Conservation (phyloP, 2,797 vertebrate species). For the Champsocephalus esox region DNA sequence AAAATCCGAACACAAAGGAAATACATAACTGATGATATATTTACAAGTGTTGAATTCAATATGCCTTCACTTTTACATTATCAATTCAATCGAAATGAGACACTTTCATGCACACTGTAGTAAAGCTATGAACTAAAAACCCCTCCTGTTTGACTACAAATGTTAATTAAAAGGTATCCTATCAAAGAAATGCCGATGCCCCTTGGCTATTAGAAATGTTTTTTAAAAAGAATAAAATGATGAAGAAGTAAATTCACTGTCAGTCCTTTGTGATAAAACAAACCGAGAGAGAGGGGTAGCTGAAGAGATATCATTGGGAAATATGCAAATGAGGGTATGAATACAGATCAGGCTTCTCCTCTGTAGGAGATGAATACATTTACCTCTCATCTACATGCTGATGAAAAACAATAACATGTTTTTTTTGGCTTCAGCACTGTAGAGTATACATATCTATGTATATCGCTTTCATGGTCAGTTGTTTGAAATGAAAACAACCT, state of each 20-base stretch:
- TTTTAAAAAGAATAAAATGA: conserved; percentile 42
- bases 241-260: conserved; percentile 39
- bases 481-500: conserved; percentile 58
- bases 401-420: conserved; percentile 65
- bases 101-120: conserved; percentile 10
- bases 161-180: conserved; percentile 49
- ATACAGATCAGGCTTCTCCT: conserved; percentile 73
- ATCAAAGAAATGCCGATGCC: conserved; percentile 38
- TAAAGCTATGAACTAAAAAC: conserved; percentile 6
- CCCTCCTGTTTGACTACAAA: conserved; percentile 17
- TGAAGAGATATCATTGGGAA: conserved; percentile 74
- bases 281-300: conserved; percentile 32
- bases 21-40: conserved; percentile 7
- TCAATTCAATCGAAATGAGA: conserved; percentile 36
- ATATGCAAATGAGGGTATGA: conserved; percentile 80
- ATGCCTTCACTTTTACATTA: conserved; percentile 29
- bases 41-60: conserved; percentile 29
- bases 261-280: conserved; percentile 52
- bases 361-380: conserved; percentile 77
- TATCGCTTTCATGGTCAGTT: conserved; percentile 53
- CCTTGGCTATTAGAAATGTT: conserved; percentile 48
- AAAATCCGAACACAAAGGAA: conserved; percentile 26
- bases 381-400: conserved; percentile 77
- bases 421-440: conserved; percentile 30
- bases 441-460: conserved; percentile 27